Percentiles rank a stretch among this genome's conserved stretches.
Conservation (phyloP, 2,797 vertebrate species). For the Thaleichthys pacificus region DNA sequence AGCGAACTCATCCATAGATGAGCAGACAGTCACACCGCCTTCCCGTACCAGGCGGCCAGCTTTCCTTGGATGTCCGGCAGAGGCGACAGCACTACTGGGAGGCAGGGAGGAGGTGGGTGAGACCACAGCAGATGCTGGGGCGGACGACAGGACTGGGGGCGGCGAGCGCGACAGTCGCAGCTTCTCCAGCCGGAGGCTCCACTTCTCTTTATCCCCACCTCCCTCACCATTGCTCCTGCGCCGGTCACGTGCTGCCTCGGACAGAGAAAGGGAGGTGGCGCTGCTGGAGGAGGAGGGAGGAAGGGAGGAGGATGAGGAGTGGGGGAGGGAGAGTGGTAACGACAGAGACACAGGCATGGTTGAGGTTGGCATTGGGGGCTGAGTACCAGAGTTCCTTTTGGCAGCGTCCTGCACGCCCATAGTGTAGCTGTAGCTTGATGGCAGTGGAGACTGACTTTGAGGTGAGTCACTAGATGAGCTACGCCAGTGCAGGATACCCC, state of each 20-base stretch:
- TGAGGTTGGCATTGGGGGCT: conserved; percentile 66
- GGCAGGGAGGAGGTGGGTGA: conserved; percentile 55
- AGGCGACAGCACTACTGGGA: conserved; percentile 58
- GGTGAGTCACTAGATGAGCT: conserved; percentile 74
- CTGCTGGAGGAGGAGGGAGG: conserved; percentile 78
- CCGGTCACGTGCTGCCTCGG: conserved; percentile 71
- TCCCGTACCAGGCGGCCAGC: conserved; percentile 74
- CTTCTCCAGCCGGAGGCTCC: conserved; percentile 88
- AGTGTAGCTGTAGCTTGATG: conserved; percentile 80
- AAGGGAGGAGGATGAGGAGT: conserved; percentile 79
- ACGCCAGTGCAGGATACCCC: conserved; percentile 90
- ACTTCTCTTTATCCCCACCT: conserved; percentile 80
- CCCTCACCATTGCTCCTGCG: conserved; percentile 79
- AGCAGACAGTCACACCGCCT: conserved; percentile 76
- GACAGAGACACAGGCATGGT: conserved; percentile 76
- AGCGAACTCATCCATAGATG: conserved; percentile 70
- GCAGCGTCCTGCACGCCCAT: conserved; percentile 71
- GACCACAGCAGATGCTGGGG: conserved; percentile 14
- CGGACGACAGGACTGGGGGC: conserved; percentile 55
- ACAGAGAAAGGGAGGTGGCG: conserved; percentile 76
- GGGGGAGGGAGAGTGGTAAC: conserved; percentile 75
- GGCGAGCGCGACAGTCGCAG: conserved; percentile 83
- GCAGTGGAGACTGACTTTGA: conserved; percentile 63
- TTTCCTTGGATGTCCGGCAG: conserved; percentile 71
- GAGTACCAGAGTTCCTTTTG: conserved; percentile 69